A percentile compares a stretch with the other conserved stretches of the same genome.
Conservation (phyloP, 2,113 vertebrate genomes). For the Hemiscyllium ocellatum region DNA sequence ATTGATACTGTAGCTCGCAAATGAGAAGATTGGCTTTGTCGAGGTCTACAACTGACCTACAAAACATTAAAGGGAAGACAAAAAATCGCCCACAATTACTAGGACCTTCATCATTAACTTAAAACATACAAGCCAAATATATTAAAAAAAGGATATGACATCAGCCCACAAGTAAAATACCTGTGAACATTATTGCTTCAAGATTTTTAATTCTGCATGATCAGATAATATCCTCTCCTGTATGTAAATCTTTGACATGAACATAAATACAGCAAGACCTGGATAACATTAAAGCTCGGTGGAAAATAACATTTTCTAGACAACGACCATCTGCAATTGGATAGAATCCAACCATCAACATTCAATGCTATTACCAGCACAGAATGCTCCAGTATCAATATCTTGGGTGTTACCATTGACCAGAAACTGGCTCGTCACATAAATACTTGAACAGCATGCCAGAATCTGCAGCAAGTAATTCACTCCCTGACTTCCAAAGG, state of each 20-base stretch:
- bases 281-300: too few relatives aligned
- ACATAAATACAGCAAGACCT: not conserved
- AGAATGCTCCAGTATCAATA: too few relatives aligned
- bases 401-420: too few relatives aligned
- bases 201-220: not conserved
- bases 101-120: not conserved
- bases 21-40: conserved; percentile 44
- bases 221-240: not conserved
- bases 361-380: too few relatives aligned
- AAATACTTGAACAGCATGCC: too few relatives aligned
- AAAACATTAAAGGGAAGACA: conserved; percentile 31
- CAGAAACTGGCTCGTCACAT: too few relatives aligned
- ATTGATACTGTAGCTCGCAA: conserved; percentile 50
- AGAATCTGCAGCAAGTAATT: too few relatives aligned
- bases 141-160: not conserved
- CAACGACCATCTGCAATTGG: too few relatives aligned
- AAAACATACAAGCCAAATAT: not conserved
- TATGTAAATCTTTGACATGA: not conserved
- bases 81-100: not conserved
- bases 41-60: conserved; percentile 49
- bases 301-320: too few relatives aligned
- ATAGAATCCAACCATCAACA: too few relatives aligned
- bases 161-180: not conserved
- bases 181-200: not conserved
- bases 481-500: too few relatives aligned